A percentile compares a stretch with the other conserved stretches of the same genome.
These are phyloP conservation scores for Diploptera punctata DNA, from an alignment of 2,888 invertebrate genomes.

Conservation along the genomic window DNA sequence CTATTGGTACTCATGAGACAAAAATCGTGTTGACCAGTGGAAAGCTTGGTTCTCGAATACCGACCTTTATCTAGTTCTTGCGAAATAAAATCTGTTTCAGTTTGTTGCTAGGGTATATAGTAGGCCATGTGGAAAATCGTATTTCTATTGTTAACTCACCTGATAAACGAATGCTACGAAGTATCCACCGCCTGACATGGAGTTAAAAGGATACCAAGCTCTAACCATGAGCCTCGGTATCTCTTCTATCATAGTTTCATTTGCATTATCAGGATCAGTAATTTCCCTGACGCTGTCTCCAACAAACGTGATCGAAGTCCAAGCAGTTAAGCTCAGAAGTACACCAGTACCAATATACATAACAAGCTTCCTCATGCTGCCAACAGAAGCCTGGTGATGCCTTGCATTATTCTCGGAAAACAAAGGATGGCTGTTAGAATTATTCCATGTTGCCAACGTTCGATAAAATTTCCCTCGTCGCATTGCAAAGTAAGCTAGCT, in stretches of 20 bases:
- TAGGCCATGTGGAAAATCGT: no score
- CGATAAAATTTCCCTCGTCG: constrained; percentile 79
- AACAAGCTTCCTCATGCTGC: constrained; percentile 73
- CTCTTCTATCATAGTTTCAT: constrained; percentile 69
- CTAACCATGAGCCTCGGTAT: constrained; percentile 75
- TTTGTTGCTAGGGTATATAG: no score
- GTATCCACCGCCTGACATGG: constrained; percentile 72
- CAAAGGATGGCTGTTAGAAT: constrained; percentile 70
- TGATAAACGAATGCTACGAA: constrained; percentile 71
- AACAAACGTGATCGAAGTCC: constrained; percentile 82
- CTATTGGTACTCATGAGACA: no score
- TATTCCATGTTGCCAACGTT: constrained; percentile 83
- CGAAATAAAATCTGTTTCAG: no score
- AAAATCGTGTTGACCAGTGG: no score
- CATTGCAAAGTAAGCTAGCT: constrained; percentile 74
- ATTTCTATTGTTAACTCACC: constrained; percentile 51
- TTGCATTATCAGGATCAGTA: constrained; percentile 71
- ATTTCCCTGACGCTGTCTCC: constrained; percentile 73
- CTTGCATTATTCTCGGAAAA: constrained; percentile 84
- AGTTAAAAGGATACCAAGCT: constrained; percentile 81
- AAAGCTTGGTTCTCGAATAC: no score
- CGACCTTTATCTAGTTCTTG: no score
- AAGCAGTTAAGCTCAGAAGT: constrained; percentile 58
- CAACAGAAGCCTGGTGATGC: constrained; percentile 75
- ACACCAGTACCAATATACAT: constrained; percentile 64